These are phyloP conservation scores for Pocillopora verrucosa DNA, from an alignment of 64 coral and sea anemone genomes.

Conservation along the genomic window DNA sequence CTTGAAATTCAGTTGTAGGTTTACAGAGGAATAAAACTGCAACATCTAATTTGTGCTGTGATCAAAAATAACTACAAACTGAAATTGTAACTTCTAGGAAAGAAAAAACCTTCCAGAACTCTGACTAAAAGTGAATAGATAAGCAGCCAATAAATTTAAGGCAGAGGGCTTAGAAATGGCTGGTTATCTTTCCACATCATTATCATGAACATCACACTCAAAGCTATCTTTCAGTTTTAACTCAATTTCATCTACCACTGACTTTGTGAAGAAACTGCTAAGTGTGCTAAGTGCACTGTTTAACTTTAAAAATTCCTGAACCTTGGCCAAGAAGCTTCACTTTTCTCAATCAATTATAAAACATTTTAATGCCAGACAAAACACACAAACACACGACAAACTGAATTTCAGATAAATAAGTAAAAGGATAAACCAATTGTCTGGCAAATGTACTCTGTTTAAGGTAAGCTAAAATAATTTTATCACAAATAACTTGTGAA, in stretches of 20 bases:
- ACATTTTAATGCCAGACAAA: background rate
- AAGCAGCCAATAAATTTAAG: constrained; percentile 7
- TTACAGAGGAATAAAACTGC: background rate
- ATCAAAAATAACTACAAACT: background rate
- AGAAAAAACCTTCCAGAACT: background rate
- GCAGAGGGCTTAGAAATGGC: constrained; percentile 4
- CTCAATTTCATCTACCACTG: background rate
- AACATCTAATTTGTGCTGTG: background rate
- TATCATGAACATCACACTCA: no score
- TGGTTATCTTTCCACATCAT: background rate
- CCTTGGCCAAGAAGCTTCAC: background rate
- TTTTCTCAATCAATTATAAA: background rate
- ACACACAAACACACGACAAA: background rate
- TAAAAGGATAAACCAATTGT: background rate
- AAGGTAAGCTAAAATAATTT: background rate
- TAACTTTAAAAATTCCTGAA: background rate
- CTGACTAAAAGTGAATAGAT: background rate
- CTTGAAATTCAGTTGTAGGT: background rate
- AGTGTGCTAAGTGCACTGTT: background rate
- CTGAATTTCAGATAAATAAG: background rate
- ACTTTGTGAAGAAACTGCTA: background rate
- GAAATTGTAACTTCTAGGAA: background rate
- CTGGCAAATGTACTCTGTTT: background rate
- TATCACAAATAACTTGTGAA: background rate
- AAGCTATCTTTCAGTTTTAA: background rate